phyloP scores from a whole-genome alignment of 1,140 invertebrate genomes.

The Patella vulgata region DNA sequence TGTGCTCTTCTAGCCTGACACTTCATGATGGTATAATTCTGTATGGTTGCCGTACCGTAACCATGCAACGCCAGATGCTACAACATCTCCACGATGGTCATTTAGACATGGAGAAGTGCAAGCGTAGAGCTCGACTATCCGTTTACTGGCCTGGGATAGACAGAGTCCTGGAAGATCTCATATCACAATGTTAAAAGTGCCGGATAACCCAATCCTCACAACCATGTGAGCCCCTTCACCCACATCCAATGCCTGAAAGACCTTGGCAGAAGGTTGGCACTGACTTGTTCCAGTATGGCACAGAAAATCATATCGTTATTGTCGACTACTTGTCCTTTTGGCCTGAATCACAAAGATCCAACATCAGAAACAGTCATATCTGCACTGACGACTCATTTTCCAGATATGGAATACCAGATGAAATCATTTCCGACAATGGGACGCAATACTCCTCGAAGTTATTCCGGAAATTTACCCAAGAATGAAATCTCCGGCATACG shows the following conservation, averaged over 20 bases:
- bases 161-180: conserved; percentile 12
- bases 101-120: conserved; percentile 18
- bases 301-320: conserved; percentile 18
- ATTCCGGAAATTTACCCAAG: conserved; percentile 10
- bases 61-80: neutral
- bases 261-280: conserved; percentile 28
- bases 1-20: no score
- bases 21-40: no score
- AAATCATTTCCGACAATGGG: conserved; percentile 19
- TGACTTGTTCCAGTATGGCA: conserved; percentile 18
- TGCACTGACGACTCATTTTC: no score
- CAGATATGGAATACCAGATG: conserved; percentile 26
- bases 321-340: conserved; percentile 25
- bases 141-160: conserved; percentile 28
- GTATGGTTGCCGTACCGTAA: no score
- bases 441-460: conserved; percentile 12
- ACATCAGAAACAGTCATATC: conserved; percentile 20
- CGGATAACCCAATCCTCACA: conserved; percentile 11
- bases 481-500: conserved; percentile 14
- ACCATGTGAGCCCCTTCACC: conserved; percentile 21
- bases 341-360: conserved; percentile 14
- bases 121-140: conserved; percentile 1
- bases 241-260: conserved; percentile 17
- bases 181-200: conserved; percentile 24
- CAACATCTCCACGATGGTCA: conserved; percentile 22